Evolutionary conservation across 2,888 invertebrate species (phyloP).

Genomic region (Marronus borbonicus): DNA sequence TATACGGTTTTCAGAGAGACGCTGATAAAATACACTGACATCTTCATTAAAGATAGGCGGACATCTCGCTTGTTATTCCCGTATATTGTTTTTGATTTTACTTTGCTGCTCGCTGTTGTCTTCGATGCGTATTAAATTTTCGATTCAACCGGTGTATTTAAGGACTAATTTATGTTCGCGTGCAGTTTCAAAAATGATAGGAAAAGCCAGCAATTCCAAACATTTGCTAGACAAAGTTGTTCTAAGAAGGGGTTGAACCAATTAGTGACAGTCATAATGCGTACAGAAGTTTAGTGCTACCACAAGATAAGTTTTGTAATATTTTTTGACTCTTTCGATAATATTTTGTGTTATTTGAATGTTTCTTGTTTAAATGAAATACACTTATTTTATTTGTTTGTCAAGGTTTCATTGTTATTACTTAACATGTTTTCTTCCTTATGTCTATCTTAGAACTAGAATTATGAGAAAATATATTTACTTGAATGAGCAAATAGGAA

Average conservation of each 20-base stretch:
- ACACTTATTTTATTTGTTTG: no score
- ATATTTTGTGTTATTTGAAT: no score
- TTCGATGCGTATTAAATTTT: slow-evolving; percentile 58
- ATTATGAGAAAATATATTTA: no score
- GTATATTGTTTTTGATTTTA: slow-evolving; percentile 60
- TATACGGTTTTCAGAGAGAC: slow-evolving; percentile 64
- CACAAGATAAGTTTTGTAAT: no score
- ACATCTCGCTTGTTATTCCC: slow-evolving; percentile 60
- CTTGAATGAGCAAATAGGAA: no score
- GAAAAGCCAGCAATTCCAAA: slow-evolving; percentile 29
- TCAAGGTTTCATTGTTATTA: no score
- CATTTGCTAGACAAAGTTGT: neutral
- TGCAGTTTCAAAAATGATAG: neutral
- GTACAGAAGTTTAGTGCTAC: neutral
- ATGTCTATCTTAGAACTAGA: no score
- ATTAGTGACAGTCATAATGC: neutral
- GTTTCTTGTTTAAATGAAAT: no score
- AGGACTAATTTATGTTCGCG: slow-evolving; percentile 29
- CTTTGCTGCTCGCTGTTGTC: slow-evolving; percentile 44
- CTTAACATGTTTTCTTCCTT: no score
- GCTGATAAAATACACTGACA: slow-evolving; percentile 61
- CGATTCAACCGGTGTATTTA: slow-evolving; percentile 55
- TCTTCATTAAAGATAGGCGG: slow-evolving; percentile 61
- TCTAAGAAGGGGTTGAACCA: neutral
- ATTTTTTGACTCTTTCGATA: no score